Base-by-base conservation (phyloP, 2,113 vertebrate species). In the Sinosuthora webbiana region DNA sequence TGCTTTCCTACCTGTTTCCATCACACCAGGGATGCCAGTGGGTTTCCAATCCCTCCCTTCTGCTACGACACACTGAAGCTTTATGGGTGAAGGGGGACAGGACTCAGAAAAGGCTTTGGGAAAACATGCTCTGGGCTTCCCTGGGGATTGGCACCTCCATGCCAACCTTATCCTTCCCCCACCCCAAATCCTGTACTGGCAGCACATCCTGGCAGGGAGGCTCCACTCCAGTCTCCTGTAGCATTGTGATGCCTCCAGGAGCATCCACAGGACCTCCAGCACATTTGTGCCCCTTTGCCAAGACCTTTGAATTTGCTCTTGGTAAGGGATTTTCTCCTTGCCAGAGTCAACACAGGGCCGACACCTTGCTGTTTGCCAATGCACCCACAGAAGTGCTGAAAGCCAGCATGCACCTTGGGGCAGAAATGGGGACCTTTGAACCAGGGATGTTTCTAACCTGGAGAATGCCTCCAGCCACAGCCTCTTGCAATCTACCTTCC, bases 311-410 rank as follows among this genome's bases (percentile, higher is more conserved):
- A 1, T 55, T 53, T 71, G 47, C 15, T 13, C 47, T 30, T 1
- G 3, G 25, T 55, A 42, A 31, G 20, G 59, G 50, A 45, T 60
- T 78, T 87, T 65, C n/a, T 73, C 45, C 55, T 70, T 30, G 53
- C 59, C 41, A n/a, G 44, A 50, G n/a, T n/a, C 44, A n/a, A 62
- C 47, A 33, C 0, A 0, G 28, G 33, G 41, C 23, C 0, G 0
- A 57, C 39, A 25, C 67, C 22, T 52, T 1, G 9, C 18, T 63
- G 35, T 63, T 41, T n/a, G 57, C 53, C 2, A 10, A 18, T 24
- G 30, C 0, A 3, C 39, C 27, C 35, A 18, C 22, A 28, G 33
- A 44, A 62, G 60, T 2, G 0, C 79, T 55, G n/a, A 11, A 78
- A 50, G 60, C 41, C 41, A 49, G 35, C 0, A 2, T 1, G 3